phyloP scores from a whole-genome alignment of 2,797 vertebrate genomes.

The Thunnus albacares region DNA sequence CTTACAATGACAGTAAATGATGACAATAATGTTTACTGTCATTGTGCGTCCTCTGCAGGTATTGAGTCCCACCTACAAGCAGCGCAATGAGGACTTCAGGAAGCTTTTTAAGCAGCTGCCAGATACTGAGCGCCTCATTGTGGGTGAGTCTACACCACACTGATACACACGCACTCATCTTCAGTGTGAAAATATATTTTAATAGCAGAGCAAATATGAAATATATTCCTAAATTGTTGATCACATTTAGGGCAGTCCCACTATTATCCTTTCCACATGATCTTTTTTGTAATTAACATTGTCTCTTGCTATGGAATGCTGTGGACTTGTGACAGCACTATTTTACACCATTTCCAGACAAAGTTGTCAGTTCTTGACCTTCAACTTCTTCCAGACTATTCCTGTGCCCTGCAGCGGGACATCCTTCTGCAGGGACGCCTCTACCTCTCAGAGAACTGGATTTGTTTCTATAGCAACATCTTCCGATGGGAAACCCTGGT shows the following conservation, averaged over 20 bases:
- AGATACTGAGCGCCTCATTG: constrained; percentile 94
- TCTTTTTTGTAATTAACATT: too few relatives aligned
- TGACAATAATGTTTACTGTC: too few relatives aligned
- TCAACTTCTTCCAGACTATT: constrained; percentile 87
- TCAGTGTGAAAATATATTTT: background rate
- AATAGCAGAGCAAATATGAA: background rate
- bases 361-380: background rate
- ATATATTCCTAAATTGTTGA: background rate
- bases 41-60: constrained; percentile 82
- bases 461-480: constrained; percentile 98
- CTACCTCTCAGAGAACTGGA: constrained; percentile 98
- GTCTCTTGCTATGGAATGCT: too few relatives aligned
- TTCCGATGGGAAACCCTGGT: constrained; percentile 96
- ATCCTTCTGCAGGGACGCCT: constrained; percentile 95
- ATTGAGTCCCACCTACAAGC: constrained; percentile 93
- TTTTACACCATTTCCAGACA: too few relatives aligned
- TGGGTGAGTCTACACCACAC: constrained; percentile 83
- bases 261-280: too few relatives aligned
- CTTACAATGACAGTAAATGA: too few relatives aligned
- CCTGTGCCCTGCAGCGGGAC: constrained; percentile 93
- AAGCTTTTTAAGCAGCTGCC: constrained; percentile 96
- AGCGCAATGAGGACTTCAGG: constrained; percentile 95
- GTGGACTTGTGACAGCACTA: too few relatives aligned
- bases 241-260: background rate
- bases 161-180: background rate